phyloP scores from a whole-genome alignment of 2,113 vertebrate species.

The Eubucco bourcierii region DNA sequence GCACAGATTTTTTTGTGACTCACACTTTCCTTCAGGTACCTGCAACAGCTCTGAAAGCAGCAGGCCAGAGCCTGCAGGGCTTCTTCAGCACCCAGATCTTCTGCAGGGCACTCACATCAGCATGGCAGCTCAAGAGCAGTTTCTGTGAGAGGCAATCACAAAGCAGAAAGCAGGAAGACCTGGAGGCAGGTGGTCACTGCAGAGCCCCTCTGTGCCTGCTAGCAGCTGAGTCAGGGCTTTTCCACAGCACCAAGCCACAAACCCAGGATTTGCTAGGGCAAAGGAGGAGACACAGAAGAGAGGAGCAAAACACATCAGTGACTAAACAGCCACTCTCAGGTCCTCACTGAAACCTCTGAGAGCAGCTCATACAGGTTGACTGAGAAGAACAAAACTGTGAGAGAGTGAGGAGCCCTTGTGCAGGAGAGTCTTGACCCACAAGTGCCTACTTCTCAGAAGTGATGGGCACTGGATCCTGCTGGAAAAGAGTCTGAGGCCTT shows the following conservation, averaged over 20 bases:
- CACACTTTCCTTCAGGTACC: not conserved
- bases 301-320: not conserved
- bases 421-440: not conserved
- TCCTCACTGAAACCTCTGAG: not conserved
- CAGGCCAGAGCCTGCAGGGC: not conserved
- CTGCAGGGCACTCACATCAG: not conserved
- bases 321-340: not conserved
- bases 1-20: not conserved
- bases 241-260: not conserved
- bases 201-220: not conserved
- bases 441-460: not conserved
- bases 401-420: not conserved
- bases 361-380: not conserved
- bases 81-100: not conserved
- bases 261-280: not conserved
- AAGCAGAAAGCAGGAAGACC: not conserved
- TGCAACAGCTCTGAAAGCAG: not conserved
- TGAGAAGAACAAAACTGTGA: not conserved
- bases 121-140: not conserved
- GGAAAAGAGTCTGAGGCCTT: not conserved
- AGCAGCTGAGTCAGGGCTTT: not conserved
- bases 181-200: not conserved
- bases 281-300: not conserved
- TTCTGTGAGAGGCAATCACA: not conserved
- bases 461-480: not conserved